Evolutionary conservation across 1,140 invertebrate genomes (phyloP).

Genomic region (Leptopilina clavipes): DNA sequence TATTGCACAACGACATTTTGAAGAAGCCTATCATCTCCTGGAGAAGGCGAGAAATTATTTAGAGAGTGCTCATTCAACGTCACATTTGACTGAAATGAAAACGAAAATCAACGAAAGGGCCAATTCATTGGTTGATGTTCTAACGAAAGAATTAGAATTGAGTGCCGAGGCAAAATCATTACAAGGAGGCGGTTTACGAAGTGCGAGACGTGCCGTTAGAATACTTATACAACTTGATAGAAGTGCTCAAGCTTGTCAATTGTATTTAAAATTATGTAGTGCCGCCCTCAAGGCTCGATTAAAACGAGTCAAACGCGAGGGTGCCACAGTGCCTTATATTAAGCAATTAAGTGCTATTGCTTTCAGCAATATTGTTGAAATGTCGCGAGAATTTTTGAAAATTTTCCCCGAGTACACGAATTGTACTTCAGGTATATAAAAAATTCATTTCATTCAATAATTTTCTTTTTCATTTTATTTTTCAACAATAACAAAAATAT

Average conservation of each 20-base stretch:
- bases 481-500: too few relatives aligned
- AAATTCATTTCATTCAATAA: too few relatives aligned
- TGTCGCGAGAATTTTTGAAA: conserved; percentile 88
- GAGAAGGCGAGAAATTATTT: conserved; percentile 82
- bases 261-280: conserved; percentile 90
- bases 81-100: conserved; percentile 69
- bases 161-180: conserved; percentile 88
- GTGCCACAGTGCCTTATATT: conserved; percentile 89
- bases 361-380: conserved; percentile 91
- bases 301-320: conserved; percentile 91
- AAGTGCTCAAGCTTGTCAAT: conserved; percentile 85
- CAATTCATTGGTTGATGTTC: conserved; percentile 86
- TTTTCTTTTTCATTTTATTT: conserved; percentile 29
- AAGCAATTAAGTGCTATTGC: conserved; percentile 90
- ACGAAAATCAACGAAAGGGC: conserved; percentile 78
- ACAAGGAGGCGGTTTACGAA: conserved; percentile 90
- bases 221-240: conserved; percentile 91
- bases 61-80: conserved; percentile 66
- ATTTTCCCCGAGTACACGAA: conserved; percentile 85
- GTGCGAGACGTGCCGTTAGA: conserved; percentile 88
- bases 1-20: conserved; percentile 98
- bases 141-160: conserved; percentile 92
- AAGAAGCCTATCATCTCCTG: conserved; percentile 92
- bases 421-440: conserved; percentile 80
- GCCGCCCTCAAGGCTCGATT: conserved; percentile 88